Conservation (phyloP, 2,113 vertebrate genomes). For the Takifugu bimaculatus region DNA sequence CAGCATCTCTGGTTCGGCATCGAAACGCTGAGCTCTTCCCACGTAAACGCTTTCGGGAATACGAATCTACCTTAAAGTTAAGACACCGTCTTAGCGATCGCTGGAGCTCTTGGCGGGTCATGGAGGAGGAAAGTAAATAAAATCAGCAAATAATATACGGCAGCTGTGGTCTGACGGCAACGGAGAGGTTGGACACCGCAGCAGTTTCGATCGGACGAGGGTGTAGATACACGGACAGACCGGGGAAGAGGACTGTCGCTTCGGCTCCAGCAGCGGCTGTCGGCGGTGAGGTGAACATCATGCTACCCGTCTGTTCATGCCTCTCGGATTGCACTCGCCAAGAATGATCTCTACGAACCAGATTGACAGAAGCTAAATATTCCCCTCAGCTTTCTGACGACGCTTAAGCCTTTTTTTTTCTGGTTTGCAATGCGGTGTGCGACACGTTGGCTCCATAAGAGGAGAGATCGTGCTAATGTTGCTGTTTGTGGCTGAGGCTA, state of each 20-base stretch:
- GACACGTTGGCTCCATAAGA: background rate
- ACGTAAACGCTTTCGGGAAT: slow-evolving; percentile 60
- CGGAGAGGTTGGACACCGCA: slow-evolving; percentile 5
- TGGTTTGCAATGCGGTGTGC: background rate
- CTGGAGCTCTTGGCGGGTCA: slow-evolving; percentile 61
- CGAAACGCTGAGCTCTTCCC: background rate
- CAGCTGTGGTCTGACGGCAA: slow-evolving; percentile 5
- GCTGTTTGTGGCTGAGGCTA: slow-evolving; percentile 15
- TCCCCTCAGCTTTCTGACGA: no score
- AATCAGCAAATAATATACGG: slow-evolving; percentile 12
- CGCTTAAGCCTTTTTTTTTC: no score
- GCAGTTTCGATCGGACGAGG: background rate
- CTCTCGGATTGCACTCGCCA: slow-evolving; percentile 20
- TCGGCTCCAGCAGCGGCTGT: slow-evolving; percentile 45
- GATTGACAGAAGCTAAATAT: no score
- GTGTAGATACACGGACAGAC: background rate
- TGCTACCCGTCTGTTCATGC: slow-evolving; percentile 34
- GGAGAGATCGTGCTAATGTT: slow-evolving; percentile 10
- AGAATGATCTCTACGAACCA: background rate
- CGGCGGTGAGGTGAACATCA: slow-evolving; percentile 60
- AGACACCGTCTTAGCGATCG: slow-evolving; percentile 4
- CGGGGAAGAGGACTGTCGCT: slow-evolving; percentile 34
- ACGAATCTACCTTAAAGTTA: slow-evolving; percentile 4
- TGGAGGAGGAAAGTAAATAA: slow-evolving; percentile 70
- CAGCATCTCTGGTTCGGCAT: background rate